phyloP scores from a whole-genome alignment of 2,113 vertebrate species.

The Sula dactylatra region DNA sequence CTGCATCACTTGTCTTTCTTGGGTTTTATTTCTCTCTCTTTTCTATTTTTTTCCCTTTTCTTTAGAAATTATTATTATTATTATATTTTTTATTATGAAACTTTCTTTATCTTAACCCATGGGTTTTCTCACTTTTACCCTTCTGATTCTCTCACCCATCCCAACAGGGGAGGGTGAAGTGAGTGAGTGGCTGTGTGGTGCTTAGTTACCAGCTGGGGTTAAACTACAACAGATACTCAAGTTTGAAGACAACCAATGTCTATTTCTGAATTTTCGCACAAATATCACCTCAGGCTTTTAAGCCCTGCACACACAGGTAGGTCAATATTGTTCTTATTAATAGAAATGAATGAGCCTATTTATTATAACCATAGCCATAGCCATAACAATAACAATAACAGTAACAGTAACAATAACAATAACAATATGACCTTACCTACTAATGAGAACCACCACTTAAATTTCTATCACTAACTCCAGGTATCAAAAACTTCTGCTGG shows the following conservation, averaged over 20 bases:
- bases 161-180: background rate
- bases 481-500: background rate
- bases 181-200: background rate
- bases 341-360: background rate
- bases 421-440: rapidly evolving
- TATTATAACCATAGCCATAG: background rate
- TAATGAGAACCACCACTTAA: background rate
- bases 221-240: background rate
- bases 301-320: background rate
- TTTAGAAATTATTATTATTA: background rate
- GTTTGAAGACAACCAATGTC: background rate
- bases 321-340: background rate
- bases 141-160: background rate
- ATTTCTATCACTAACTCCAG: background rate
- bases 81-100: background rate
- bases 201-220: background rate
- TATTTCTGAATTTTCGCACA: background rate
- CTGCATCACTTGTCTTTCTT: background rate
- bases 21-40: background rate
- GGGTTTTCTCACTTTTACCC: background rate
- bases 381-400: background rate
- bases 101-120: background rate
- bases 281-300: background rate
- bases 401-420: background rate
- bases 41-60: background rate